A percentile compares a stretch with the other conserved stretches of the same genome.
These are phyloP conservation scores for Poeciliopsis prolifica DNA, from an alignment of 2,113 vertebrate genomes.

Conservation along the genomic window DNA sequence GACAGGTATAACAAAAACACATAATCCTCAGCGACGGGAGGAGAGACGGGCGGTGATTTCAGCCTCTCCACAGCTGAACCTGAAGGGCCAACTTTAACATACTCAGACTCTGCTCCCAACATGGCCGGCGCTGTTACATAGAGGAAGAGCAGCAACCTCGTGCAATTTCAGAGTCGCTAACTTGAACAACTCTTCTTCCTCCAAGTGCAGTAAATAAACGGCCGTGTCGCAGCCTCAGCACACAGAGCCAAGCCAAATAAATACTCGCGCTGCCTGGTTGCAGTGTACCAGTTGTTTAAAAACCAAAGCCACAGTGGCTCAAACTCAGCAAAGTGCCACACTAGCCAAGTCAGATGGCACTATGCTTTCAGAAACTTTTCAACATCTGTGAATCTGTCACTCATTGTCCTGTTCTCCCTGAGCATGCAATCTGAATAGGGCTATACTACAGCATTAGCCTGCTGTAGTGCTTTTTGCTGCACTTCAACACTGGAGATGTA, in stretches of 20 bases:
- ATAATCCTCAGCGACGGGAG: slow-evolving; percentile 55
- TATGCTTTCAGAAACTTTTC: slow-evolving; percentile 28
- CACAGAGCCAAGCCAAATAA: slow-evolving; percentile 54
- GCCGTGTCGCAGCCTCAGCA: slow-evolving; percentile 20
- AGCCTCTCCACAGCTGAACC: slow-evolving; percentile 39
- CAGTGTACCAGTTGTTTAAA: slow-evolving; percentile 52
- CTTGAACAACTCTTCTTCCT: slow-evolving; percentile 68
- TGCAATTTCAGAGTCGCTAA: slow-evolving; percentile 65
- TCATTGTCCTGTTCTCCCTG: slow-evolving; percentile 25
- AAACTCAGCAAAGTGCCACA: slow-evolving; percentile 38
- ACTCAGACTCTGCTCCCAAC: slow-evolving; percentile 31
- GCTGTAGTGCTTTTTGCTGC: slow-evolving; percentile 35
- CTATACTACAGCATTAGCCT: slow-evolving; percentile 56
- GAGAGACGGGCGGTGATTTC: slow-evolving; percentile 44
- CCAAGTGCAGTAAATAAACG: slow-evolving; percentile 36
- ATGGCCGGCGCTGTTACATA: slow-evolving; percentile 20
- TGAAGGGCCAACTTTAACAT: slow-evolving; percentile 13
- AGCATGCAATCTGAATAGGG: slow-evolving; percentile 68
- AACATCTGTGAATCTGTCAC: slow-evolving; percentile 36
- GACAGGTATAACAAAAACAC: slow-evolving; percentile 78
- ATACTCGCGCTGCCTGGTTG: slow-evolving; percentile 65
- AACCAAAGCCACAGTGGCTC: slow-evolving; percentile 68
- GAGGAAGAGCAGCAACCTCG: slow-evolving; percentile 43
- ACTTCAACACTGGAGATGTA: slow-evolving; percentile 47
- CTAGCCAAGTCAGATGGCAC: slow-evolving; percentile 27